phyloP scores from a whole-genome alignment of 1,140 invertebrate species.

The Andricus grossulariae region DNA sequence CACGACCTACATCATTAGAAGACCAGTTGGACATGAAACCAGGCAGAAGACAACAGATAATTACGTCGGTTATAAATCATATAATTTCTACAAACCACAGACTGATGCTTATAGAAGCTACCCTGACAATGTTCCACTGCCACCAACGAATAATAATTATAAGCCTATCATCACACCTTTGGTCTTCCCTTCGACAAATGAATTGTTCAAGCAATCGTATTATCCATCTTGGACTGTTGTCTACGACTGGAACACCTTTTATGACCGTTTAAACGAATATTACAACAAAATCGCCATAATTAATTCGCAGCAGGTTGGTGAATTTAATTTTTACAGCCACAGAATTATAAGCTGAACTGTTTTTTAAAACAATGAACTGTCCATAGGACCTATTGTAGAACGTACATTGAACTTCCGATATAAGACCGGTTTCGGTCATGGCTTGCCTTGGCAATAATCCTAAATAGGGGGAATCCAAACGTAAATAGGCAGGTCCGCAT shows the following conservation, averaged over 20 bases:
- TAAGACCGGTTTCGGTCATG: too few relatives aligned
- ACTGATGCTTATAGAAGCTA: constrained; percentile 53
- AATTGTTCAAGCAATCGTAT: constrained; percentile 45
- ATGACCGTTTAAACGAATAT: constrained; percentile 53
- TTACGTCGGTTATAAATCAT: constrained; percentile 43
- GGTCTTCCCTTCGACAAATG: constrained; percentile 53
- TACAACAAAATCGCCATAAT: constrained; percentile 56
- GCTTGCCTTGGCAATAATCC: too few relatives aligned
- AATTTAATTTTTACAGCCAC: not conserved
- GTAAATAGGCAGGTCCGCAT: too few relatives aligned
- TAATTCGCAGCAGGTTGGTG: constrained; percentile 61
- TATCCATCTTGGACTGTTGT: constrained; percentile 53
- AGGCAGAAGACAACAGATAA: constrained; percentile 36
- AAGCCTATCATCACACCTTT: constrained; percentile 61
- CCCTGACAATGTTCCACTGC: constrained; percentile 44
- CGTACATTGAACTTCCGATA: too few relatives aligned
- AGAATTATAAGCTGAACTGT: not conserved
- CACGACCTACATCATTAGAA: constrained; percentile 74
- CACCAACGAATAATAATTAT: constrained; percentile 48
- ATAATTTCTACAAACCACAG: constrained; percentile 52
- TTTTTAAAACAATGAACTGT: too few relatives aligned
- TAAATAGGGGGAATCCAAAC: too few relatives aligned
- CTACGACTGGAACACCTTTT: constrained; percentile 60
- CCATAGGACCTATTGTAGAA: too few relatives aligned
- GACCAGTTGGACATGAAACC: constrained; percentile 53